Conservation (phyloP, 2,888 invertebrate species). For the Clostera curtula region DNA sequence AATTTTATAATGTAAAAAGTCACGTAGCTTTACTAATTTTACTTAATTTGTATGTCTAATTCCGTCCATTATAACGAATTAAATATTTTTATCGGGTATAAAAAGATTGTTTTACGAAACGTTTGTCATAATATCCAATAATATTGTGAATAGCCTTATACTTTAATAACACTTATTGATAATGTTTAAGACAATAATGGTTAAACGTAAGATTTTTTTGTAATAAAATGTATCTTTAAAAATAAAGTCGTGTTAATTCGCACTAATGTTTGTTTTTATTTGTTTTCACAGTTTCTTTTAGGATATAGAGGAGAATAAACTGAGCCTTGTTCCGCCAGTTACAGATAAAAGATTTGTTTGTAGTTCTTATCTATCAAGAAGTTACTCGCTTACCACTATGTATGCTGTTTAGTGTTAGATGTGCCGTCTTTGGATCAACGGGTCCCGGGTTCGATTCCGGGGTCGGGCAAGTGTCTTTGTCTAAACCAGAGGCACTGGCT, state of each 20-base stretch:
- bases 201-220: constrained; percentile 35
- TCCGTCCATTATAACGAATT: constrained; percentile 48
- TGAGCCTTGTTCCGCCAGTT: no score
- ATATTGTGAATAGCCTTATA: constrained; percentile 46
- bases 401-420: no score
- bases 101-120: no score
- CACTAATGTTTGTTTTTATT: constrained; percentile 43
- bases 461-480: no score
- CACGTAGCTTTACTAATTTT: constrained; percentile 70
- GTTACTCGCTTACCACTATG: no score
- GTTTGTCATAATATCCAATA: constrained; percentile 29
- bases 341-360: no score
- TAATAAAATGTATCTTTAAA: constrained; percentile 57
- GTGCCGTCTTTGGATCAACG: no score
- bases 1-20: constrained; percentile 66
- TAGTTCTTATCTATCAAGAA: no score
- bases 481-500: no score
- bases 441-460: no score
- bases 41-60: constrained; percentile 41
- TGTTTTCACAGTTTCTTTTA: no score
- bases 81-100: constrained; percentile 27
- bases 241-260: constrained; percentile 62
- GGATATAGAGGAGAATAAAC: no score
- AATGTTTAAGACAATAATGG: constrained; percentile 27
- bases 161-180: constrained; percentile 37